Evolutionary conservation across 2,888 invertebrate genomes (phyloP), one percentile per base, ranked within the genome.

Genomic region (Parnassius apollo): DNA sequence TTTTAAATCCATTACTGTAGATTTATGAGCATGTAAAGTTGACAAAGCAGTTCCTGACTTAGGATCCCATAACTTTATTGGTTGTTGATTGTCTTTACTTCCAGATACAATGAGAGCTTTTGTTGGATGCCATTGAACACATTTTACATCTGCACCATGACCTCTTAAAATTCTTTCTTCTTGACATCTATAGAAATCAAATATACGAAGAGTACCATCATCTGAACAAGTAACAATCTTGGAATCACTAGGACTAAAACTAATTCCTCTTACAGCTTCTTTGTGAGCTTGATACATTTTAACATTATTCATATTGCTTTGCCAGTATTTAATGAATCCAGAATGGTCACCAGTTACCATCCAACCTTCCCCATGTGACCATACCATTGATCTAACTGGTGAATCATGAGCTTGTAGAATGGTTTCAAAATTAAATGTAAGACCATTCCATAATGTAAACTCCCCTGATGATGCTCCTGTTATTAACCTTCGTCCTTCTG

Each of bases 391-490:
- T 70, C 99, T 94, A n/a, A 99, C 99, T 11, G 99, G 98, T 69
- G 98, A 97, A 85, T 99, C 99, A 81, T 99, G 99, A n/a, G 99
- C 99, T 98, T 99, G 99, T 57, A 99, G 93, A 85, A 99, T 99
- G n/a, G 99, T 99, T 93, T 99, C 99, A 92, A 99, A 99, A 92
- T 99, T 99, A 89, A 99, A 99, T n/a, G 99, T 99, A 42, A 99
- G 94, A 44, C 99, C 99, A 93, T 99, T 99, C 99, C 99, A 99
- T 2, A 99, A 92, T 0, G 99, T 99, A 81, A 99, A 99, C 90
- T 99, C 99, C 53, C 99, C 99, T 62, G 99, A 99, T 42, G 99
- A 99, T 25, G 99, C 99, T 10, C 99, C 99, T 1, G 99, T 99
- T 8, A 99, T 97, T 66, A 99, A 93, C 71, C 99, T 94, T 69